Evolutionary conservation across 2,888 invertebrate species (phyloP).

Genomic region (Aleiodes testaceus): DNA sequence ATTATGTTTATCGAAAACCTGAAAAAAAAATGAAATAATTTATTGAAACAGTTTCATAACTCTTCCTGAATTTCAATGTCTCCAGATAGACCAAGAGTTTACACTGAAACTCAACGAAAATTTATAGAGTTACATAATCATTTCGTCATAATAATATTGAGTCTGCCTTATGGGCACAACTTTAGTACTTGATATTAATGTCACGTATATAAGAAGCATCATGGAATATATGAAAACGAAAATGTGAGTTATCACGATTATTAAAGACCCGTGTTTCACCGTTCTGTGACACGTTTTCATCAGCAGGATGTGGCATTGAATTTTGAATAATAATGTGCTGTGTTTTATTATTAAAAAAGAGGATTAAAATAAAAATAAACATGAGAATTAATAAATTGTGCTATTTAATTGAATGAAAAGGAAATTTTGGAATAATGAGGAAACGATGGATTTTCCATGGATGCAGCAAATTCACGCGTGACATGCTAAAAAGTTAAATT

Average conservation of each 20-base stretch:
- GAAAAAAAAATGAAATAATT: constrained; percentile 47
- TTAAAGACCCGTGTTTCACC: neutral
- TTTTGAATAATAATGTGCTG: too few relatives aligned
- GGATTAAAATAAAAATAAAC: too few relatives aligned
- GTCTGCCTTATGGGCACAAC: neutral
- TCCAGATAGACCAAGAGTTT: too few relatives aligned
- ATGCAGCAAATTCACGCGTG: neutral
- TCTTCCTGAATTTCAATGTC: too few relatives aligned
- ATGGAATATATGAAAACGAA: constrained; percentile 5
- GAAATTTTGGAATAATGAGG: too few relatives aligned
- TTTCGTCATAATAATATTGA: too few relatives aligned
- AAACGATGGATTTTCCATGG: neutral
- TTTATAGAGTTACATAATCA: neutral
- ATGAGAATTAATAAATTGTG: too few relatives aligned
- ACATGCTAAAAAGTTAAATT: neutral
- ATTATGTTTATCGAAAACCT: constrained; percentile 90
- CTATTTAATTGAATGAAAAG: too few relatives aligned
- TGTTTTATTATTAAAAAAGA: too few relatives aligned
- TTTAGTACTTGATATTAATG: constrained; percentile 14
- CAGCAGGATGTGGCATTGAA: too few relatives aligned
- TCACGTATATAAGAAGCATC: constrained; percentile 16
- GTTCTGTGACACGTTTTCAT: too few relatives aligned
- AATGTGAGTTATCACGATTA: neutral
- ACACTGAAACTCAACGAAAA: neutral
- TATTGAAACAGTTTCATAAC: neutral